Percentiles rank a stretch among this genome's conserved stretches.
These are phyloP conservation scores for Alauda arvensis DNA, from an alignment of 2,797 vertebrate species.

Conservation along the genomic window DNA sequence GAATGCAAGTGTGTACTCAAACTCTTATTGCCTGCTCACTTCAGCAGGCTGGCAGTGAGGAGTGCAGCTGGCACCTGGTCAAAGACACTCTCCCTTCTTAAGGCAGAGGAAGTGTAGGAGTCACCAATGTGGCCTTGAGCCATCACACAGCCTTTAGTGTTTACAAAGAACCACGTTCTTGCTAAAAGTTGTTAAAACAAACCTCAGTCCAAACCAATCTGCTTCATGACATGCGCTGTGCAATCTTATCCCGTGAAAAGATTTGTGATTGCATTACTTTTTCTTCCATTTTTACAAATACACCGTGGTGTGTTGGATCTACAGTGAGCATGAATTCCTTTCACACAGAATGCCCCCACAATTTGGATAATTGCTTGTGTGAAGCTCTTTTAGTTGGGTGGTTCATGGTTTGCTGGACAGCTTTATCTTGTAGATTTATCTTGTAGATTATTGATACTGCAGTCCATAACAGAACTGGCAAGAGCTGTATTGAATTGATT, in stretches of 20 bases:
- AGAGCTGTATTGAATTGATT: not conserved
- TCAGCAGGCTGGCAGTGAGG: not conserved
- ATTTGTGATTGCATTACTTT: not conserved
- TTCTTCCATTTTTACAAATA: not conserved
- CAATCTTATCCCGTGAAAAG: not conserved
- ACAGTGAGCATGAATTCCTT: not conserved
- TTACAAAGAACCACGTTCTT: not conserved
- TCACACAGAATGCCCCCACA: not conserved
- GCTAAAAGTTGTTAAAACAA: not conserved
- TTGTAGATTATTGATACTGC: not conserved
- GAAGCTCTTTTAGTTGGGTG: not conserved
- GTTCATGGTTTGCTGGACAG: not conserved
- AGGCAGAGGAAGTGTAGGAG: not conserved
- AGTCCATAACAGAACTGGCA: not conserved
- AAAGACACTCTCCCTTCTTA: not conserved
- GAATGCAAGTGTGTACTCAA: not conserved
- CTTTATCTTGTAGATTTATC: not conserved
- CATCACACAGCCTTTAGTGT: not conserved
- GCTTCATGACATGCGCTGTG: not conserved
- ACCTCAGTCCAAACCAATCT: not conserved
- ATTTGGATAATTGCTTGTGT: not conserved
- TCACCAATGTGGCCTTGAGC: not conserved
- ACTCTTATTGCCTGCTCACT: not conserved
- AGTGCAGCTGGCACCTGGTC: not conserved
- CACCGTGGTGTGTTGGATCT: not conserved